phyloP scores from a whole-genome alignment of 37 sponge, comb jelly and placozoan genomes.

The Spongia lamella region DNA sequence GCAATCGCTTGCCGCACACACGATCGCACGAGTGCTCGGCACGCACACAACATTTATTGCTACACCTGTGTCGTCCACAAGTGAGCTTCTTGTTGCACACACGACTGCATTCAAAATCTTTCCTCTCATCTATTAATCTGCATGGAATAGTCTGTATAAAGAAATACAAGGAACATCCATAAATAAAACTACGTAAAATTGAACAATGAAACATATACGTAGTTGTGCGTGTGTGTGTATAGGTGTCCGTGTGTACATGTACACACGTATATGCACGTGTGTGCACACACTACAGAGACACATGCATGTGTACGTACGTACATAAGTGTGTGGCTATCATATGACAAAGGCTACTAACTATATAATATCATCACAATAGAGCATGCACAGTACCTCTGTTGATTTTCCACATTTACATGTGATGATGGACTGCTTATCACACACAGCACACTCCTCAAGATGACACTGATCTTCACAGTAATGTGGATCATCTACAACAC shows the following conservation, averaged over 20 bases:
- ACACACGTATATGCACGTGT: no score
- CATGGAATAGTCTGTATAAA: conserved; percentile 13
- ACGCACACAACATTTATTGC: conserved; percentile 66
- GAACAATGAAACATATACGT: no score
- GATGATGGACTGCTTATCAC: conserved; percentile 41
- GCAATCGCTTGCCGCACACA: conserved; percentile 75
- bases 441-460: conserved; percentile 76
- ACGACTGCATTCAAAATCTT: conserved; percentile 51
- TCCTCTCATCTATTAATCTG: conserved; percentile 4
- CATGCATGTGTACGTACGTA: no score
- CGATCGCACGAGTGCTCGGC: conserved; percentile 61
- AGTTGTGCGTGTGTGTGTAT: no score
- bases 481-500: conserved; percentile 60
- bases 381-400: conserved; percentile 5
- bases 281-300: neutral
- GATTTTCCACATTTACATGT: conserved; percentile 72
- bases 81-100: conserved; percentile 75
- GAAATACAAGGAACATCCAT: neutral
- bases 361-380: no score
- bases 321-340: neutral
- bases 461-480: conserved; percentile 74
- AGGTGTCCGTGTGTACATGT: neutral
- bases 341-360: no score
- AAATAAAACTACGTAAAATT: no score
- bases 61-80: conserved; percentile 91